Base-by-base conservation (phyloP, 2,888 invertebrate genomes). In the Nomada lathburiana region DNA sequence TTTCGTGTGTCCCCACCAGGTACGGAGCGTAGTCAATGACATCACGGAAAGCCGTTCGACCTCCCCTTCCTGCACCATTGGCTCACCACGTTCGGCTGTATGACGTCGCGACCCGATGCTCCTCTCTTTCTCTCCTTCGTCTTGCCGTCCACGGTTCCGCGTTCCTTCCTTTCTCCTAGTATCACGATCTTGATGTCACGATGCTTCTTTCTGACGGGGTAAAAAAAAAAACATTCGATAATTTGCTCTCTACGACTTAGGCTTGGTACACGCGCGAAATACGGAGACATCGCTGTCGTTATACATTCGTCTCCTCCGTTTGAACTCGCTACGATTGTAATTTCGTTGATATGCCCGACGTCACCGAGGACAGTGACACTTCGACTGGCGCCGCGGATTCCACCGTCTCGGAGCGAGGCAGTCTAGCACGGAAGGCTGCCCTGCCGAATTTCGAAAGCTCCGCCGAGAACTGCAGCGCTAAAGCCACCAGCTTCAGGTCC, bases 321-420 rank as follows among this genome's bases (percentile, higher is more conserved):
- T 16, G 18, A 44, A 16, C n/a, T 11, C 10, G 10, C 47, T 16
- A 3, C 16, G 47, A 47, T 16, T 16, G 69, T 59, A 59, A 20
- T 2, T 18, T 26, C n/a, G 62, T 64, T 16, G 47, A 47, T 3
- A 16, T 16, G 13, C 16, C 77, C 81, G 87, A 85, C 87, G 84
- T 85, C 88, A 79, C 70, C n/a, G n/a, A 70, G 89, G 82, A 83
- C 90, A 86, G 89, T 78, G 89, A 88, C 86, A 89, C 81, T 76
- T 79, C 63, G 80, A 76, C 75, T 74, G 63, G 26, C 76, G 78
- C 72, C 64, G 63, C 62, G 68, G 82, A 55, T 53, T 60, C 57
- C 57, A 13, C 9, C 59, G 53, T 65, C 62, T 36, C 55, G 60
- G 26, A 42, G 55, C 57, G 67, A 36, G 68, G 55, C 55, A 50